Base-by-base conservation (phyloP, 2,797 vertebrate genomes). In the Cynodonichthys magdalenae region DNA sequence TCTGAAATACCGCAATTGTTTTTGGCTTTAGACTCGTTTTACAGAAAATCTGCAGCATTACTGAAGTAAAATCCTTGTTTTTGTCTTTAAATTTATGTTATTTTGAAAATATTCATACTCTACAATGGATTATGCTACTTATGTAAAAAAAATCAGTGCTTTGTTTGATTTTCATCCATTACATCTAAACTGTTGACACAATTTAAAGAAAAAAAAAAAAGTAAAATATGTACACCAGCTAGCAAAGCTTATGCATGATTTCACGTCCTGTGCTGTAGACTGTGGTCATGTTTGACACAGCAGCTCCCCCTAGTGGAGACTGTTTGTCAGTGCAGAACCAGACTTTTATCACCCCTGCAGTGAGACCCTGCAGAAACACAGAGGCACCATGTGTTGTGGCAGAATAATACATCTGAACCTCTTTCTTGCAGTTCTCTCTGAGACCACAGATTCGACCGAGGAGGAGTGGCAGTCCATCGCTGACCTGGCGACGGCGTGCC, bases 391-490 rank as follows among this genome's bases (percentile, higher is more conserved):
- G 45, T 58, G 24, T 56, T 36, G 64, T n/a, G 6, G 46, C 24
- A 17, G 14, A 27, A 1, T 45, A 5, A 66, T 73, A 36, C 58
- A 58, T 45, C 54, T 39, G 0, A 0, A 6, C 36, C 42, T 83
- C 27, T 66, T 52, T 17, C 20, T 72, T 53, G 54, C 76, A 96
- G 95, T 95, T 77, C 93, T 95, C 65, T 95, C 94, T 0, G 94
- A 95, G 84, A 94, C 93, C 0, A 88, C 93, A 17, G 95, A 96
- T 20, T 91, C 94, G 0, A 90, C 94, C 1, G 95, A 96, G 46
- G 95, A 96, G 7, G 96, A 97, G 83, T 97, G 96, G 96, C 94
- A 95, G 87, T 96, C 95, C 58, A 96, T 97, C 46, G 92, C 96
- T 0, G 94, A 96, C 79, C 90, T 97, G 53, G 95, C 95, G 9